Evolutionary conservation across 2,797 vertebrate species (phyloP).

Genomic region (Orestias chungarensis): DNA sequence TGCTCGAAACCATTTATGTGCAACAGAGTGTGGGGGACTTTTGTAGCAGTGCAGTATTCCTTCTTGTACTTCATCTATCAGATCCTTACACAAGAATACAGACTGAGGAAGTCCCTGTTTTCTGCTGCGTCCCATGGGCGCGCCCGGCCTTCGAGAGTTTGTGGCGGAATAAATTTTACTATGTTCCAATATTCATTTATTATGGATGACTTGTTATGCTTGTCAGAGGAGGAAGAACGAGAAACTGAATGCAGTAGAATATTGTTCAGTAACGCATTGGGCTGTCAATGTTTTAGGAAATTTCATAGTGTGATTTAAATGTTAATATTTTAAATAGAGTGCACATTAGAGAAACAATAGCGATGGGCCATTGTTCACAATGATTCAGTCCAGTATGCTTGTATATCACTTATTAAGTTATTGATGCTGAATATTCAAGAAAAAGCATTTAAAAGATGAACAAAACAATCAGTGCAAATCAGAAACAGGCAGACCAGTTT

Average conservation of each 20-base stretch:
- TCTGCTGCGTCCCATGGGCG: not conserved
- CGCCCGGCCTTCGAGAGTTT: not conserved
- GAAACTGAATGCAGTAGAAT: not conserved
- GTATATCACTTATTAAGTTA: not conserved
- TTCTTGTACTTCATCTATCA: not conserved
- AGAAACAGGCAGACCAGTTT: not conserved
- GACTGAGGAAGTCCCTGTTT: conserved; percentile 1
- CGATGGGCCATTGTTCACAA: conserved; percentile 13
- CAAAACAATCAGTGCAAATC: no score
- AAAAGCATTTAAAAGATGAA: not conserved
- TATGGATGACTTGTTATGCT: not conserved
- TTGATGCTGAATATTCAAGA: not conserved
- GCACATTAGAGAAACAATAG: not conserved
- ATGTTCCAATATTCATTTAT: conserved; percentile 3
- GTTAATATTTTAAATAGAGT: not conserved
- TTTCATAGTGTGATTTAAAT: not conserved
- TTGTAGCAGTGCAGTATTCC: conserved; percentile 3
- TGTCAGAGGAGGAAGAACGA: not conserved
- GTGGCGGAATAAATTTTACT: conserved; percentile 8
- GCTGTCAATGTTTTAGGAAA: not conserved
- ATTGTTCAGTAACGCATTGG: conserved; percentile 1
- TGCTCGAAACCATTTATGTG: conserved; percentile 25
- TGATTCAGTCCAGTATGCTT: not conserved
- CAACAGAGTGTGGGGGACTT: not conserved
- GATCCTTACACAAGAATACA: conserved; percentile 6